These are phyloP conservation scores for Volucella inflata DNA, from an alignment of 2,888 invertebrate genomes.

Conservation along the genomic window DNA sequence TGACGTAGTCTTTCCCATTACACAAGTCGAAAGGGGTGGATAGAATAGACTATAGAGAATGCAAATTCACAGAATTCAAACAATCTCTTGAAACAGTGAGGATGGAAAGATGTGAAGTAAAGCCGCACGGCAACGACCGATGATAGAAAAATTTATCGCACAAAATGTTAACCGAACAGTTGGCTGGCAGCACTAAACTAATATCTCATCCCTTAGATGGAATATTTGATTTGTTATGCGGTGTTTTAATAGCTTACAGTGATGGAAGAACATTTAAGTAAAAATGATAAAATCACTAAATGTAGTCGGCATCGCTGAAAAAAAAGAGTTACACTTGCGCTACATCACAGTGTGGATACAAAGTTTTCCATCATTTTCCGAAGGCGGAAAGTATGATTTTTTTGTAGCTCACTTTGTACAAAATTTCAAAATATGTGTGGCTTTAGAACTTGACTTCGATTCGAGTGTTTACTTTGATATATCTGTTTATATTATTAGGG, in stretches of 20 bases:
- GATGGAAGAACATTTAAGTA: constrained; percentile 29
- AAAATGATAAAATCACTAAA: constrained; percentile 41
- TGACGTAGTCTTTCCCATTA: not conserved
- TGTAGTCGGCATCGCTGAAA: not conserved
- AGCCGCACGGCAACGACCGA: not conserved
- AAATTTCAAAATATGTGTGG: too few relatives aligned
- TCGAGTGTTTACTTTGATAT: too few relatives aligned
- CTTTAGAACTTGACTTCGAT: too few relatives aligned
- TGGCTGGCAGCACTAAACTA: constrained; percentile 6
- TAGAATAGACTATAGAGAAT: too few relatives aligned
- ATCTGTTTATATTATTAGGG: too few relatives aligned
- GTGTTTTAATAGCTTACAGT: constrained; percentile 37
- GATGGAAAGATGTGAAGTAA: not conserved
- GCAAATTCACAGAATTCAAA: constrained; percentile 21
- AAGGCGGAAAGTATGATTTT: too few relatives aligned
- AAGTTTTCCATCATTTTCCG: too few relatives aligned
- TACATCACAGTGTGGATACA: too few relatives aligned
- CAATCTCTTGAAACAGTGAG: not conserved
- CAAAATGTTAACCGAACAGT: constrained; percentile 15
- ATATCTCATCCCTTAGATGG: constrained; percentile 21
- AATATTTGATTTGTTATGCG: constrained; percentile 15
- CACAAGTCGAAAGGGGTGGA: not conserved
- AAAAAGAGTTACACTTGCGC: too few relatives aligned
- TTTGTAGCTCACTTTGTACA: too few relatives aligned
- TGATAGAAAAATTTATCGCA: constrained; percentile 1